A percentile compares a stretch with the other conserved stretches of the same genome.
These are phyloP conservation scores for Aphrocallistes beatrix DNA, from an alignment of 37 sponge, comb jelly and placozoan genomes.

Conservation along the genomic window DNA sequence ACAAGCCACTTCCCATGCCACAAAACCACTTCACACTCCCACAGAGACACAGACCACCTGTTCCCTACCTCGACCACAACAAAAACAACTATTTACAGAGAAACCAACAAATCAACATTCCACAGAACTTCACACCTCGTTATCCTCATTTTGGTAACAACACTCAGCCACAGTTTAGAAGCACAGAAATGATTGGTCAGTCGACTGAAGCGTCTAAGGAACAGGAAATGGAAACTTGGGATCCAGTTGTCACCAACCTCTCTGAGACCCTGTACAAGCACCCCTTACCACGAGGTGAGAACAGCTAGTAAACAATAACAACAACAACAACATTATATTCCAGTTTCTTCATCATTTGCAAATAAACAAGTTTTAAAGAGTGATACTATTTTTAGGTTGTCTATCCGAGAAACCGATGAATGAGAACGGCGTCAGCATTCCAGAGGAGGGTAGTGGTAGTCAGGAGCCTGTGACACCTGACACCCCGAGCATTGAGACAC, in stretches of 20 bases:
- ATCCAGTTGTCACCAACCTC: neutral
- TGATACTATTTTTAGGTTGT: neutral
- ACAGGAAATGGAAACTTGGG: neutral
- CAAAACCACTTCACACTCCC: neutral
- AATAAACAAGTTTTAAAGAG: too few relatives aligned
- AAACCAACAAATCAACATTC: neutral
- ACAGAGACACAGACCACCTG: neutral
- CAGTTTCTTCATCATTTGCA: too few relatives aligned
- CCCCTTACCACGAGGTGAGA: neutral
- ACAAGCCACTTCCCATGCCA: neutral
- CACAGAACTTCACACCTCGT: neutral
- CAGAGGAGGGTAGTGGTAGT: neutral
- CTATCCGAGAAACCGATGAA: neutral
- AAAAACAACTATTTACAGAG: neutral
- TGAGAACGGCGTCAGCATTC: neutral
- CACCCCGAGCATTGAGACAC: neutral
- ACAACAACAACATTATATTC: too few relatives aligned
- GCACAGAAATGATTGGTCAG: neutral
- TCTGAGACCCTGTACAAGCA: neutral
- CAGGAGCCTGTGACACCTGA: neutral
- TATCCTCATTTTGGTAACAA: neutral
- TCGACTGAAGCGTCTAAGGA: neutral
- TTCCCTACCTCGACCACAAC: neutral
- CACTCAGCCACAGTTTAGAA: neutral
- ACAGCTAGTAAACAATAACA: too few relatives aligned